Evolutionary conservation across 2,113 vertebrate genomes (phyloP), one percentile per base, ranked within the genome.

Genomic region (Accipiter cooperii): DNA sequence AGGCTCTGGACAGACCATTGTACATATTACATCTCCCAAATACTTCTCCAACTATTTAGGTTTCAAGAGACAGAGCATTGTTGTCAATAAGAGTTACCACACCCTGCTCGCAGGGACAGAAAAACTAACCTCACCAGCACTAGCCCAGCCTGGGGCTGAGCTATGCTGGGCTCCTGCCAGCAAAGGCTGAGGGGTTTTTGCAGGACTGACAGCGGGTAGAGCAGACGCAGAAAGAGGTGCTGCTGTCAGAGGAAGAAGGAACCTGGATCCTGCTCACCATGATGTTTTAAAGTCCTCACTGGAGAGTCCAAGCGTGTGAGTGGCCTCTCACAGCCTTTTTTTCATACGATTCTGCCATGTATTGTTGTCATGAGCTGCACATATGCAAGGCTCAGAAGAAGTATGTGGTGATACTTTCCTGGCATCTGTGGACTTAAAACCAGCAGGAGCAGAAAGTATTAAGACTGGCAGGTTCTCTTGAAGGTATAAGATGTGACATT

Each of bases 41-140:
- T 71, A 15, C 55, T 66, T 70, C 58, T 61, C 34, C 28, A 70
- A 3, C 36, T 91, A 10, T 93, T 71, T 76, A 46, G 44, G 10
- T 77, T 79, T 82, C 77, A 65, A 49, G 61, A 77, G 61, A 21
- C 15, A 60, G 49, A 75, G 10, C 0, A 0, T 17, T 40, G 20
- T 5, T 88, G 31, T n/a, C 65, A 49, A 36, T 21, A 52, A 82
- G 38, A 17, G n/a, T 86, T 89, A 51, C 44, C 7, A 1, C 36
- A n/a, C 2, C 2, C 69, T n/a, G 17, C 46, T 66, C 2, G 0
- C 51, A 82, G 51, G 17, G 34, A 19, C 2, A 3, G 42, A 58
- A 92, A 70, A 81, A 13, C 64, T 52, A 49, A 26, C 29, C 17
- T 51, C n/a, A 10, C 1, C 33, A 40, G 33, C 61, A 38, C 20